phyloP scores from a whole-genome alignment of 1,140 invertebrate species.

The Agrypnia vestita region DNA sequence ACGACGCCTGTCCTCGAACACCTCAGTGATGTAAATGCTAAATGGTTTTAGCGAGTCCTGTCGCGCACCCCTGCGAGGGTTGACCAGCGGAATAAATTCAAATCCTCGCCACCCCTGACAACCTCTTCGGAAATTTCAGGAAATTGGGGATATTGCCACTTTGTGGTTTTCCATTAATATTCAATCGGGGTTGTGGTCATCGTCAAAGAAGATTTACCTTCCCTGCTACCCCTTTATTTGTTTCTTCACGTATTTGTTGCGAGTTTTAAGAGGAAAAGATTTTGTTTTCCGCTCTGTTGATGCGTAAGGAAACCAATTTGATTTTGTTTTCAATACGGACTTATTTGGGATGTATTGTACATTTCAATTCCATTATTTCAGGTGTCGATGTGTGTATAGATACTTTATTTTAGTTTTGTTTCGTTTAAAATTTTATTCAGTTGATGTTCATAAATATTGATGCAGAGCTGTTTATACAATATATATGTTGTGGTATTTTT shows the following conservation, averaged over 20 bases:
- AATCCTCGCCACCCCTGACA: conserved; percentile 10
- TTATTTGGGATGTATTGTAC: too few relatives aligned
- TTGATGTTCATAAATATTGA: too few relatives aligned
- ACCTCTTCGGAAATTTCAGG: conserved; percentile 24
- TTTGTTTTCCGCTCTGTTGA: conserved; percentile 12
- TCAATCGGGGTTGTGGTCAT: conserved; percentile 57
- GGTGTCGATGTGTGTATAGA: background rate
- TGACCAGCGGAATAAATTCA: conserved; percentile 40
- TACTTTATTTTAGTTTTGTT: too few relatives aligned
- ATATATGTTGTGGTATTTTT: too few relatives aligned
- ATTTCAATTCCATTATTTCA: background rate
- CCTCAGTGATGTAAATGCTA: background rate
- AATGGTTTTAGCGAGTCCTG: background rate
- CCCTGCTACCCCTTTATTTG: conserved; percentile 42
- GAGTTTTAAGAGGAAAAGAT: background rate
- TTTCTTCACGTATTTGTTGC: background rate
- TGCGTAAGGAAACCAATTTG: conserved; percentile 17
- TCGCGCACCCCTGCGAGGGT: background rate
- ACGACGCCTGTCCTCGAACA: background rate
- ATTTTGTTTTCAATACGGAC: conserved; percentile 24
- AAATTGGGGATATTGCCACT: conserved; percentile 57
- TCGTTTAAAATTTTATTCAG: too few relatives aligned
- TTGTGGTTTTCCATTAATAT: conserved; percentile 57
- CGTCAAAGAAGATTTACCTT: conserved; percentile 54
- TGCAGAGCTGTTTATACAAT: too few relatives aligned